Percentiles rank a stretch among this genome's conserved stretches.
phyloP scores from a whole-genome alignment of 2,888 invertebrate species.

The Troilus luridus region DNA sequence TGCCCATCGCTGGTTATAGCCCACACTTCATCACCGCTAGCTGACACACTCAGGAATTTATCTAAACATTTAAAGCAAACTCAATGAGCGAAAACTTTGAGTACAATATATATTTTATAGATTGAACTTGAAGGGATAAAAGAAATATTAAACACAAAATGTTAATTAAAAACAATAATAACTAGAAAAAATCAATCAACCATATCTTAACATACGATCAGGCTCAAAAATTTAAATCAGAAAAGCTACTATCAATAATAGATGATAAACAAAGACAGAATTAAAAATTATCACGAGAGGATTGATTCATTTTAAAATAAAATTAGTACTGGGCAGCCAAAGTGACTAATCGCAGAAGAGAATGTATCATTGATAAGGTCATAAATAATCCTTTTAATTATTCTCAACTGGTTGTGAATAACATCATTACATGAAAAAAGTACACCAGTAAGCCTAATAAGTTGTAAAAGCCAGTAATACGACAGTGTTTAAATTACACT shows the following conservation, averaged over 20 bases:
- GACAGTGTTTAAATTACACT: too few relatives aligned
- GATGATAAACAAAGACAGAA: not conserved
- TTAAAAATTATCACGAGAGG: not conserved
- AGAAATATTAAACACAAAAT: not conserved
- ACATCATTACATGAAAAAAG: too few relatives aligned
- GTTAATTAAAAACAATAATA: not conserved
- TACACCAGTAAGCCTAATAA: too few relatives aligned
- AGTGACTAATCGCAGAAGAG: too few relatives aligned
- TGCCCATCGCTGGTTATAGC: slow-evolving; percentile 80
- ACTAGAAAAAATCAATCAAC: not conserved
- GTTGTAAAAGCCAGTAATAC: too few relatives aligned
- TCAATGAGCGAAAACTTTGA: not conserved
- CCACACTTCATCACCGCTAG: slow-evolving; percentile 81
- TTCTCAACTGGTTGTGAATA: too few relatives aligned
- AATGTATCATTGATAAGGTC: too few relatives aligned
- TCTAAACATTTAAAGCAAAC: slow-evolving; percentile 45
- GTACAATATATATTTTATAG: not conserved
- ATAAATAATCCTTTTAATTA: too few relatives aligned
- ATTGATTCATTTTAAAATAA: too few relatives aligned
- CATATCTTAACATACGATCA: not conserved
- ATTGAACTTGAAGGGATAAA: not conserved
- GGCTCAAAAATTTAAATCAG: not conserved
- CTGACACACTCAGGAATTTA: slow-evolving; percentile 75
- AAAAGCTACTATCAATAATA: not conserved
- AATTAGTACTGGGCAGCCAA: too few relatives aligned